phyloP scores from a whole-genome alignment of 2,888 invertebrate species.

The Hirtodrosophila histrioides region DNA sequence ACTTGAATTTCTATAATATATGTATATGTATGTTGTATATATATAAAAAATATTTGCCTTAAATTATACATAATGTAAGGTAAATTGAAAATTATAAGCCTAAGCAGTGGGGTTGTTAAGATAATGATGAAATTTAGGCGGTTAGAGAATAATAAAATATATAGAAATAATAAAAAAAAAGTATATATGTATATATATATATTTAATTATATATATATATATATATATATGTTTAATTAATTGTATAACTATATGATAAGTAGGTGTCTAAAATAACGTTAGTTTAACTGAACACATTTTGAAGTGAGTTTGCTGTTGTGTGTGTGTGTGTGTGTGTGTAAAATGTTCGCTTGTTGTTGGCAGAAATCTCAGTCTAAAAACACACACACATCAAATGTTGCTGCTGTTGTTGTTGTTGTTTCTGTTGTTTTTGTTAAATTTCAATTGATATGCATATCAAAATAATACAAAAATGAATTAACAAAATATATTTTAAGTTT shows the following conservation, averaged over 20 bases:
- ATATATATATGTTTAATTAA: conserved; percentile 16
- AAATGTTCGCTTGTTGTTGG: conserved; percentile 49
- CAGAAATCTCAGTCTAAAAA: conserved; percentile 71
- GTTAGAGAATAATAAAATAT: conserved; percentile 30
- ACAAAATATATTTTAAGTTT: conserved; percentile 13
- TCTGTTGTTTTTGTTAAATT: conserved; percentile 19
- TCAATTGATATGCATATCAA: conserved; percentile 10
- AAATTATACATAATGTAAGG: conserved; percentile 29
- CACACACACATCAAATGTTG: conserved; percentile 42
- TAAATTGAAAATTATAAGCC: conserved; percentile 31
- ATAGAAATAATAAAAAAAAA: conserved; percentile 19
- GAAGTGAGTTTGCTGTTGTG: conserved; percentile 58
- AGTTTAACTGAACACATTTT: conserved; percentile 77
- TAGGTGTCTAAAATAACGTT: conserved; percentile 70
- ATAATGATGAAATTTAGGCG: conserved; percentile 7
- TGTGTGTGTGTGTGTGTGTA: conserved; percentile 23
- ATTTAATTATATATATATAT: conserved; percentile 17
- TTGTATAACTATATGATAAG: conserved; percentile 62
- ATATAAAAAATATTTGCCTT: conserved; percentile 28
- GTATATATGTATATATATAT: conserved; percentile 9
- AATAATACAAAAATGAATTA: conserved; percentile 7
- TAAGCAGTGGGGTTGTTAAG: conserved; percentile 5
- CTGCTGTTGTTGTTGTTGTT: conserved; percentile 23
- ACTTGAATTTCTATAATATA: conserved; percentile 32
- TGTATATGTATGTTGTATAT: conserved; percentile 5